phyloP scores from a whole-genome alignment of 2,888 invertebrate species.

The Leptopilina syphax region DNA sequence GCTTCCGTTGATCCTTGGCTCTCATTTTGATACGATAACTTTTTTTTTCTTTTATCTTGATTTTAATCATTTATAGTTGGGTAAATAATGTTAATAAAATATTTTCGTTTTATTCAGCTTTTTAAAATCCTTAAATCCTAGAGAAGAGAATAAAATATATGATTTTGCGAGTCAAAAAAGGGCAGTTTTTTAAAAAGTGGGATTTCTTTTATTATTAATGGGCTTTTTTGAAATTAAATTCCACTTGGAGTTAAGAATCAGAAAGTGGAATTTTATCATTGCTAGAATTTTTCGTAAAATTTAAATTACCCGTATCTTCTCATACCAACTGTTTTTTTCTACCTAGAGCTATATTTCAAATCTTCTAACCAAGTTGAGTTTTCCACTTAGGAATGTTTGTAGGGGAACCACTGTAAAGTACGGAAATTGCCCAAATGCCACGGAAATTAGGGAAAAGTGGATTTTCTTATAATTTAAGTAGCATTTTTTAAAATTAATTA shows the following conservation, averaged over 20 bases:
- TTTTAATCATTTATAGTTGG: background rate
- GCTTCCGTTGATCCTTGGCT: background rate
- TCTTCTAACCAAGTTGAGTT: background rate
- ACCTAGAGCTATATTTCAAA: slow-evolving; percentile 7
- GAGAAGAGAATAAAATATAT: too few relatives aligned
- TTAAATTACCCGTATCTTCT: background rate
- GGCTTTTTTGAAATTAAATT: background rate
- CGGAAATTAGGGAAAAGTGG: background rate
- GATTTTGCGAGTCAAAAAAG: too few relatives aligned
- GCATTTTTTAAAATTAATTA: too few relatives aligned
- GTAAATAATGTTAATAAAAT: too few relatives aligned
- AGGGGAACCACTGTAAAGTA: background rate
- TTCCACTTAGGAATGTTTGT: slow-evolving; percentile 2
- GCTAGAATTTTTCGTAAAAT: background rate
- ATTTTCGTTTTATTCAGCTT: too few relatives aligned
- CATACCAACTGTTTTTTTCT: background rate
- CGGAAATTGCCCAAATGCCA: background rate
- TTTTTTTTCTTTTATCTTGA: background rate
- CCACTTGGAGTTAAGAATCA: background rate
- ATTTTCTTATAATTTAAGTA: background rate
- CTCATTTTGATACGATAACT: background rate
- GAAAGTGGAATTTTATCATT: background rate
- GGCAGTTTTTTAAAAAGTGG: too few relatives aligned
- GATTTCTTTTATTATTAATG: background rate
- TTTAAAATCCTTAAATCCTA: too few relatives aligned